Evolutionary conservation across 2,797 vertebrate species (phyloP), one percentile per base, ranked within the genome.

Genomic region (Gorsachius magnificus): DNA sequence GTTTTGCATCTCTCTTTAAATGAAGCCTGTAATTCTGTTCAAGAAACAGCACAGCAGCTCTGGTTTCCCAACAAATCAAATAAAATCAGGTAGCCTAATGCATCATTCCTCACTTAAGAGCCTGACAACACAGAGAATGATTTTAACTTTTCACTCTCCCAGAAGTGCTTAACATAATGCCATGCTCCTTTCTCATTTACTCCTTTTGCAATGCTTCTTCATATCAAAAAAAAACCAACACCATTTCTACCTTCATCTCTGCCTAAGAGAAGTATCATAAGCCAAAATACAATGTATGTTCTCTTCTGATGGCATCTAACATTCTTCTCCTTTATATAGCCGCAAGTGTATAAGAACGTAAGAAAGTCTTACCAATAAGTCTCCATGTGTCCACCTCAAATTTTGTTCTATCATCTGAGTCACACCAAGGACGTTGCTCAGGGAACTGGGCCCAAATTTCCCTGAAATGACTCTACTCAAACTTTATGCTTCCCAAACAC

Each of bases 61-160:
- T 86, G 61, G 82, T 94, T 96, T 95, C 79, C 61, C 72, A 87
- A 85, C 95, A 97, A 97, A 97, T 95, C 92, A 94, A 96, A 95
- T 96, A 88, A 96, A 96, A 94, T 76, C 87, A 92, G 83, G 85
- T 93, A 77, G 63, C 46, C 68, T 93, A 90, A 97, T 95, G 82
- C 61, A 96, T 97, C 94, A 95, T 90, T 93, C 86, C 71, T 95
- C 80, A 96, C 71, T 96, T 96, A 95, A 82, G 58, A 91, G 74
- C 46, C 89, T 79, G 89, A 93, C 76, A 94, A 91, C 69, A 46
- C 36, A 86, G 61, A 87, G 61, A 95, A 72, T 83, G 77, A 91
- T 96, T 96, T 95, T 90, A 90, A 84, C 57, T 96, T 93, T 90
- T 89, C 76, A 29, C 26, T 81, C 25, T 91, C 35, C 45, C 63